Evolutionary conservation across 2,113 vertebrate species (phyloP).

Genomic region (Columba janthina): DNA sequence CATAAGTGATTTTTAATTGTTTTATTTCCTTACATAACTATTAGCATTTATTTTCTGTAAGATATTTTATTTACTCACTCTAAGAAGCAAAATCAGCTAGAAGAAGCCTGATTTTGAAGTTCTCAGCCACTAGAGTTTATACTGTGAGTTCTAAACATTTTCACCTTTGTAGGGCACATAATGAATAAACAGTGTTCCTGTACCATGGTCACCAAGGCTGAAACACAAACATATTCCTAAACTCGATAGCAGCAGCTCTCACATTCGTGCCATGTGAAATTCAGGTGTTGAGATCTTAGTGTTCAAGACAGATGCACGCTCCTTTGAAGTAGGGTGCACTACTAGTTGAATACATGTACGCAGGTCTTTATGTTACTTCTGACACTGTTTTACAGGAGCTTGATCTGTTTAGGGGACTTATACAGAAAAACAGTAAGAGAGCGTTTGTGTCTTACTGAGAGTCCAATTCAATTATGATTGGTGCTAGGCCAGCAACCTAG

Average conservation of each 20-base stretch:
- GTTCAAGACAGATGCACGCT: not conserved
- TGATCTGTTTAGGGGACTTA: not conserved
- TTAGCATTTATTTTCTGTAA: not conserved
- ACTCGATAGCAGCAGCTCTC: not conserved
- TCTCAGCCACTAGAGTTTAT: not conserved
- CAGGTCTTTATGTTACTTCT: not conserved
- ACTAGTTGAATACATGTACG: not conserved
- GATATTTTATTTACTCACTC: not conserved
- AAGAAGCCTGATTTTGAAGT: not conserved
- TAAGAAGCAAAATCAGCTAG: not conserved
- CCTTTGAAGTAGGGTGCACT: not conserved
- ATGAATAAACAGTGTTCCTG: not conserved
- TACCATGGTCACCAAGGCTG: not conserved
- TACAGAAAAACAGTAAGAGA: not conserved
- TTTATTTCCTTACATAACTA: not conserved
- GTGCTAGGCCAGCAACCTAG: not conserved
- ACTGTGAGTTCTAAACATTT: not conserved
- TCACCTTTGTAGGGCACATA: accelerated
- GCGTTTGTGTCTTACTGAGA: not conserved
- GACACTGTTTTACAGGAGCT: not conserved
- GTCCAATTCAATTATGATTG: not conserved
- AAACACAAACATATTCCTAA: not conserved
- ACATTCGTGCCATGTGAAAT: not conserved
- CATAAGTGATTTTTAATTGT: not conserved
- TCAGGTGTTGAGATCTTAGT: not conserved